A percentile compares a stretch with the other conserved stretches of the same genome.
Conservation (phyloP, 2,113 vertebrate species). For the Gila orcuttii region DNA sequence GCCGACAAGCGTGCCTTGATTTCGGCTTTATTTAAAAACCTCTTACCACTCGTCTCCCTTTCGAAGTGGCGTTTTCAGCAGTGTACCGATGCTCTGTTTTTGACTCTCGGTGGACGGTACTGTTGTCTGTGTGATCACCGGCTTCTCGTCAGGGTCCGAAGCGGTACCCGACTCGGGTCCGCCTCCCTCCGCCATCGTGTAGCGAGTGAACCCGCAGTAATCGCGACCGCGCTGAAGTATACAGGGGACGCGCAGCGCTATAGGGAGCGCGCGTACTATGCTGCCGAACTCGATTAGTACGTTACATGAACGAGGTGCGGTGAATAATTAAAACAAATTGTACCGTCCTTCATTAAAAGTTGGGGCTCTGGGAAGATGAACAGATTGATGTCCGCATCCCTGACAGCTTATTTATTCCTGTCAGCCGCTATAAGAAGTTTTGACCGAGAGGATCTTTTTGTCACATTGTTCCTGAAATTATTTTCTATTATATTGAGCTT, state of each 20-base stretch:
- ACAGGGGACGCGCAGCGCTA: constrained; percentile 40
- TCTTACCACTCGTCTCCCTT: constrained; percentile 82
- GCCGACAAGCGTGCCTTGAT: constrained; percentile 26
- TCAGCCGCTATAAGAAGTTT: background rate
- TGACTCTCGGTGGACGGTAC: constrained; percentile 77
- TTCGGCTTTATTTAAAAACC: constrained; percentile 12
- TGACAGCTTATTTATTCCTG: background rate
- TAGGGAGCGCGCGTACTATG: constrained; percentile 21
- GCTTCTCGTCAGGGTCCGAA: constrained; percentile 78
- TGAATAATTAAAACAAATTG: no score
- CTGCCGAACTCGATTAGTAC: constrained; percentile 13
- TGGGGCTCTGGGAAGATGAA: background rate
- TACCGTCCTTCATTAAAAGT: background rate
- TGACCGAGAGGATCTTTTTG: background rate
- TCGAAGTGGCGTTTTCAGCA: constrained; percentile 76
- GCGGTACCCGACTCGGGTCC: constrained; percentile 81
- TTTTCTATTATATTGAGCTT: background rate
- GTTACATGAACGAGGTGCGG: background rate
- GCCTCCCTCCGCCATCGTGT: constrained; percentile 84
- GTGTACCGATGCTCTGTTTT: constrained; percentile 77
- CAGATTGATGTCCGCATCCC: background rate
- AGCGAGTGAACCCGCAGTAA: constrained; percentile 70
- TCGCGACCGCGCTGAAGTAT: constrained; percentile 65
- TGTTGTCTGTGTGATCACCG: constrained; percentile 73
- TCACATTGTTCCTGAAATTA: background rate